These are phyloP conservation scores for Palythoa heliodiscus DNA, from an alignment of 92 coral and sea anemone genomes.

Conservation along the genomic window DNA sequence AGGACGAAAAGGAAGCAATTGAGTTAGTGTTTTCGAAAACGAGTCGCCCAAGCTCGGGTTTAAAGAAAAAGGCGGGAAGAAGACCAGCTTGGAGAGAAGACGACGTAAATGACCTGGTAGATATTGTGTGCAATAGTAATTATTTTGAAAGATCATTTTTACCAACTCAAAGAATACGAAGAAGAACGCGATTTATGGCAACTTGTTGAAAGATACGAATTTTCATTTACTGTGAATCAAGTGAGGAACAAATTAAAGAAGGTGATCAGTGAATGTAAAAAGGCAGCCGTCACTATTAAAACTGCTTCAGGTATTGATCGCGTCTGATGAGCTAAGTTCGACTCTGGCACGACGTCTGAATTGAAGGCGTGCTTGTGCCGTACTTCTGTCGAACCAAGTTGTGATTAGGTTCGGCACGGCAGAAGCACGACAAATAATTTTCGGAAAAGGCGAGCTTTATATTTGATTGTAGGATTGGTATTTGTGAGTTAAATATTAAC, in stretches of 20 bases:
- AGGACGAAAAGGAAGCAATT: background rate
- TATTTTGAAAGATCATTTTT: conserved; percentile 31
- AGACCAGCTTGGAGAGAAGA: background rate
- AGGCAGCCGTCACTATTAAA: background rate
- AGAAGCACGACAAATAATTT: too few relatives aligned
- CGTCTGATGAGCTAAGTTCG: background rate
- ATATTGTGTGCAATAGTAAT: conserved; percentile 7
- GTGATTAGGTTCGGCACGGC: too few relatives aligned
- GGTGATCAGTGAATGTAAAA: conserved; percentile 4
- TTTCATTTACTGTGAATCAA: conserved; percentile 1
- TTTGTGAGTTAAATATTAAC: too few relatives aligned
- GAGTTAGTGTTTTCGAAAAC: background rate
- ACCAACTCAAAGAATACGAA: conserved; percentile 35
- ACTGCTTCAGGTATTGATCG: background rate
- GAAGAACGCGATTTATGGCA: conserved; percentile 25
- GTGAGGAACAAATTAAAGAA: conserved; percentile 7
- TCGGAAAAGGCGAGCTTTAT: too few relatives aligned
- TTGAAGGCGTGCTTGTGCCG: too few relatives aligned
- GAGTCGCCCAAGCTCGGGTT: background rate
- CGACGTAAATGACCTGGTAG: conserved; percentile 3
- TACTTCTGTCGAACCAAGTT: too few relatives aligned
- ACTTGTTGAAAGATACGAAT: conserved; percentile 12
- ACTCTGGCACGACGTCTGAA: too few relatives aligned
- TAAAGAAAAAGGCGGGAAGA: conserved; percentile 1
- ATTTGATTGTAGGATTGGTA: too few relatives aligned